Evolutionary conservation across 2,888 invertebrate genomes (phyloP).

Genomic region (Cosmia trapezina): DNA sequence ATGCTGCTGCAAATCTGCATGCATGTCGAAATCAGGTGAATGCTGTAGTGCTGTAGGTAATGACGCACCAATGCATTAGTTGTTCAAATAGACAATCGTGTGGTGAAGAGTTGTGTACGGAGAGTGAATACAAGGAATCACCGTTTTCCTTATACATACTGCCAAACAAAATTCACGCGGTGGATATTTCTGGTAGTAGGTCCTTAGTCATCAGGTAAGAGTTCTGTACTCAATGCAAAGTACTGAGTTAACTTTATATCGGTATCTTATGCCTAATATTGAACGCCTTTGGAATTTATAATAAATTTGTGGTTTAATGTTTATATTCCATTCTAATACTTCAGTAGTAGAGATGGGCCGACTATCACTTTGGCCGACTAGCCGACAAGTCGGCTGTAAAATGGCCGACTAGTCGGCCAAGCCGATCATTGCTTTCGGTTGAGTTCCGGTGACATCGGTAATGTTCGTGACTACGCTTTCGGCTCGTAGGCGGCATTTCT

Average conservation of each 20-base stretch:
- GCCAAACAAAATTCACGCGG: constrained; percentile 41
- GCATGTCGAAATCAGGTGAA: not conserved
- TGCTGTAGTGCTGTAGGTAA: not conserved
- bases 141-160: constrained; percentile 40
- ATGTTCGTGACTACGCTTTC: too few relatives aligned
- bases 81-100: constrained; percentile 49
- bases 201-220: constrained; percentile 43
- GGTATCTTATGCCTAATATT: not conserved
- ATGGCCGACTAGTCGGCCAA: too few relatives aligned
- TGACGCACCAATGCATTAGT: constrained; percentile 48
- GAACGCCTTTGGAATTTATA: constrained; percentile 8
- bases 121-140: constrained; percentile 25
- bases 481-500: too few relatives aligned
- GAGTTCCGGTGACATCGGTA: too few relatives aligned
- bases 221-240: constrained; percentile 10
- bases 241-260: constrained; percentile 35
- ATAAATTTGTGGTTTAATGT: not conserved
- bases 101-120: constrained; percentile 27
- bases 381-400: too few relatives aligned
- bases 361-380: too few relatives aligned
- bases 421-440: too few relatives aligned
- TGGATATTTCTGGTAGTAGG: constrained; percentile 20
- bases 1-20: not conserved
- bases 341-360: too few relatives aligned
- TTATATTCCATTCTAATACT: too few relatives aligned